These are phyloP conservation scores for Agrochola lota DNA, from an alignment of 2,888 invertebrate species.

Conservation along the genomic window DNA sequence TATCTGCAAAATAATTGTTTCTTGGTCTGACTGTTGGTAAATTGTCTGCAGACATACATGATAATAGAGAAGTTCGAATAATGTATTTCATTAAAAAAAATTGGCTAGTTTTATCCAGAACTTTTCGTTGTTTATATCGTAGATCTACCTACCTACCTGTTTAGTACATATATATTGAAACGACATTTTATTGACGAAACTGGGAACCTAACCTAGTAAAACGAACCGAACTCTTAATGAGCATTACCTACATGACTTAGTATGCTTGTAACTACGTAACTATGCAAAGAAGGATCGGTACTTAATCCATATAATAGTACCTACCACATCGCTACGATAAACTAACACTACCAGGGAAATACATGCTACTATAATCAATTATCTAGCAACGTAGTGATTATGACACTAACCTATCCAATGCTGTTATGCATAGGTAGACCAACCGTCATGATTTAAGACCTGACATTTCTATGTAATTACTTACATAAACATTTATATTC, in stretches of 20 bases:
- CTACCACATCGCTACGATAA: not conserved
- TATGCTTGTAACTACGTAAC: not conserved
- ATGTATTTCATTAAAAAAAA: not conserved
- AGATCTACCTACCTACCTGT: too few species aligned
- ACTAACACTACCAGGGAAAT: not conserved
- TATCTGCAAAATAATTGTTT: not conserved
- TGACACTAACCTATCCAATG: constrained; percentile 20
- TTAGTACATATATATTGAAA: not conserved
- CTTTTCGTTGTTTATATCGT: not conserved
- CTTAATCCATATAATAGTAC: not conserved
- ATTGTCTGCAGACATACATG: not conserved
- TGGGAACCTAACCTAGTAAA: not conserved
- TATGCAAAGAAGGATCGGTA: constrained; percentile 11
- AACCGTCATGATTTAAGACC: not conserved
- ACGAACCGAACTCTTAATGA: not conserved
- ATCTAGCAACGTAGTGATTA: not conserved
- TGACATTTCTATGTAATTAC: constrained; percentile 1
- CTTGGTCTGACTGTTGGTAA: not conserved
- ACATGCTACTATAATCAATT: not conserved
- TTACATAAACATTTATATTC: not conserved
- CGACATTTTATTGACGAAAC: not conserved
- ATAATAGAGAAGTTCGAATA: not conserved
- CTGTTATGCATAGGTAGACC: not conserved
- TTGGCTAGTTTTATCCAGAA: too few species aligned
- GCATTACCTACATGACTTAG: not conserved